phyloP scores from a whole-genome alignment of 2,888 invertebrate species.

The Caenorhabditis sp. region DNA sequence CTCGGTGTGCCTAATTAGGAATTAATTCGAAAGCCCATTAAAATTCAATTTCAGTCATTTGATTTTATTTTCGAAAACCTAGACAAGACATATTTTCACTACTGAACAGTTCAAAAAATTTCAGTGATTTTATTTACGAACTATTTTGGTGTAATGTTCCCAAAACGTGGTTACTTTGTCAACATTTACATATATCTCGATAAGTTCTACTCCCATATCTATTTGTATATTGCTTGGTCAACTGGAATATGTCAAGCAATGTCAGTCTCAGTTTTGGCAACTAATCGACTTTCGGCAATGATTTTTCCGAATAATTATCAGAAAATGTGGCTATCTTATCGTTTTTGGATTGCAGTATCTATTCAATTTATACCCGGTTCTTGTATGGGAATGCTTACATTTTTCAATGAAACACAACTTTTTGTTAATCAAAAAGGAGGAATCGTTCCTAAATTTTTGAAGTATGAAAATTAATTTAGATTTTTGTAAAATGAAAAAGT shows the following conservation, averaged over 20 bases:
- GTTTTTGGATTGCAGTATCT: slow-evolving; percentile 25
- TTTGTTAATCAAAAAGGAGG: slow-evolving; percentile 30
- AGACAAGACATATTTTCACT: too few relatives aligned
- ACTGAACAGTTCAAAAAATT: too few relatives aligned
- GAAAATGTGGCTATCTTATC: slow-evolving; percentile 1
- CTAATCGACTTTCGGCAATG: slow-evolving; percentile 29
- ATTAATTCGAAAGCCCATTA: too few relatives aligned
- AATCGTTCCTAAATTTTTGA: slow-evolving; percentile 27
- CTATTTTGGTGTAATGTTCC: slow-evolving; percentile 29
- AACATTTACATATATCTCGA: slow-evolving; percentile 23
- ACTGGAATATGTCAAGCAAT: slow-evolving; percentile 32
- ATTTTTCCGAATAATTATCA: slow-evolving; percentile 15
- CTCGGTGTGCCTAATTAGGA: too few relatives aligned
- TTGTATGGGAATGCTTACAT: slow-evolving; percentile 19
- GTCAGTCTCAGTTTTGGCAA: slow-evolving; percentile 31
- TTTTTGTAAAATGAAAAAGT: background rate
- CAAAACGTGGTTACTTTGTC: slow-evolving; percentile 22
- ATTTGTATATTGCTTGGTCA: slow-evolving; percentile 32
- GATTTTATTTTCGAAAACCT: too few relatives aligned
- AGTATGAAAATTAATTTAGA: slow-evolving; percentile 7
- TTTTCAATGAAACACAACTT: slow-evolving; percentile 28
- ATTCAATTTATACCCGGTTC: slow-evolving; percentile 23
- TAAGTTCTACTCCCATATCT: slow-evolving; percentile 18
- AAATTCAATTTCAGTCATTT: too few relatives aligned
- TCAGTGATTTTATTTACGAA: slow-evolving; percentile 25